Evolutionary conservation across 1,140 invertebrate genomes (phyloP), one percentile per base, ranked within the genome.

Genomic region (Globodera rostochiensis): DNA sequence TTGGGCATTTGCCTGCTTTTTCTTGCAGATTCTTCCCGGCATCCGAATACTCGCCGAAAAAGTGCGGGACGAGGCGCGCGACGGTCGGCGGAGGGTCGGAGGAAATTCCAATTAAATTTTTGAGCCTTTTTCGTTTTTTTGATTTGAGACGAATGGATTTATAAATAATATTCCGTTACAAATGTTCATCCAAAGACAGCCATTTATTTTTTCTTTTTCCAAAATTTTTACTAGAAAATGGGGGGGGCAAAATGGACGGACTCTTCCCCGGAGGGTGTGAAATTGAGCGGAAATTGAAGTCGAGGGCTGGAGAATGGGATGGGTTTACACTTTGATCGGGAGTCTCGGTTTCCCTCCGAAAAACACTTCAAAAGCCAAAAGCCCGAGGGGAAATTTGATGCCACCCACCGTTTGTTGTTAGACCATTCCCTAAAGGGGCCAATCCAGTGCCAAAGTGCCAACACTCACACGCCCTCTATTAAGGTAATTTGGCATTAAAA

Each of bases 1-100:
- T 53, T 53, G 11, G 7, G 50, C 19, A 19, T 19, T 64, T 64
- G 57, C 57, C 57, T 3, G 19, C 11, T 64, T 64, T 64, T 36
- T 36, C 36, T 36, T 64, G 57, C 57, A 71, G 69, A 71, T 71
- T 21, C 69, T 71, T 47, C 69, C 21, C 69, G 69, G 69, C 36
- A 71, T 71, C n/a, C 69, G 69, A 13, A 47, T 19, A 19, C n/a
- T 71, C 9, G 69, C 69, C 21, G 36, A 71, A 71, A 36, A 45
- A 45, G 69, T 71, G 9, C 36, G 36, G 36, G 69, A 71, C 46
- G 69, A 71, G 11, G 57, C 57, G 57, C 11, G 11, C 5, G 57
- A 64, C 57, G 57, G 19, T 19, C 13, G 19, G 5, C 50, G 6
- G 57, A 36, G 36, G 36, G 36, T 36, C 36, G 36, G 36, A 36